Evolutionary conservation across 2,888 invertebrate species (phyloP).

Genomic region (Imbricaverruca yamaguchii): DNA sequence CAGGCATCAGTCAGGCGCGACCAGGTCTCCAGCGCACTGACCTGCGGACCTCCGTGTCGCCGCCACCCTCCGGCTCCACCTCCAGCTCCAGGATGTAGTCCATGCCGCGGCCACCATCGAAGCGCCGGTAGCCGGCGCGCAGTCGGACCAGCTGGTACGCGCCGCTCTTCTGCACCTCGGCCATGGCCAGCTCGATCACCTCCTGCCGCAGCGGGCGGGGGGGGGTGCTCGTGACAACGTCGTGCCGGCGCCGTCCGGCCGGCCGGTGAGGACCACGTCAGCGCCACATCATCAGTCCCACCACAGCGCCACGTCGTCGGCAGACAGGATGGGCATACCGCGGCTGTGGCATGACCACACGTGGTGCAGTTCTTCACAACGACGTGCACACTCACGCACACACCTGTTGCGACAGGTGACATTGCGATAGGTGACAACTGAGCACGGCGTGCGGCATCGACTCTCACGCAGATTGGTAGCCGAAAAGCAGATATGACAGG

Average conservation of each 20-base stretch:
- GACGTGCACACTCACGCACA: no score
- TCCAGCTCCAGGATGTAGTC: slow-evolving; percentile 71
- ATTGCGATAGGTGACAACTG: no score
- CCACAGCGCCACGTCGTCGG: not conserved
- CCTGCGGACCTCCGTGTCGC: not conserved
- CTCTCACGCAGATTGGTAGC: no score
- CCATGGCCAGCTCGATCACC: slow-evolving; percentile 9
- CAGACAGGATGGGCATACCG: not conserved
- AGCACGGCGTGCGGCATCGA: no score
- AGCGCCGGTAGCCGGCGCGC: slow-evolving; percentile 61
- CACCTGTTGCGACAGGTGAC: no score
- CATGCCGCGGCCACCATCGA: slow-evolving; percentile 75
- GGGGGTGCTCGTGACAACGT: no score
- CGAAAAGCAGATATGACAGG: no score
- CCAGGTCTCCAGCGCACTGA: not conserved
- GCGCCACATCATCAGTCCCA: not conserved
- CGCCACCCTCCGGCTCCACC: slow-evolving; percentile 39
- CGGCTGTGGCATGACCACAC: not conserved
- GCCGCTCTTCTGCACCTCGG: not conserved
- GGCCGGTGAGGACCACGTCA: not conserved
- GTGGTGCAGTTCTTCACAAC: no score
- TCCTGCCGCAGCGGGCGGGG: not conserved
- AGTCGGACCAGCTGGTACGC: not conserved
- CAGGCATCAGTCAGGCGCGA: no score
- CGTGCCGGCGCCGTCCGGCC: no score